Percentiles rank a stretch among this genome's conserved stretches.
Evolutionary conservation across 2,797 vertebrate species (phyloP).

Genomic region (Lates japonicus): DNA sequence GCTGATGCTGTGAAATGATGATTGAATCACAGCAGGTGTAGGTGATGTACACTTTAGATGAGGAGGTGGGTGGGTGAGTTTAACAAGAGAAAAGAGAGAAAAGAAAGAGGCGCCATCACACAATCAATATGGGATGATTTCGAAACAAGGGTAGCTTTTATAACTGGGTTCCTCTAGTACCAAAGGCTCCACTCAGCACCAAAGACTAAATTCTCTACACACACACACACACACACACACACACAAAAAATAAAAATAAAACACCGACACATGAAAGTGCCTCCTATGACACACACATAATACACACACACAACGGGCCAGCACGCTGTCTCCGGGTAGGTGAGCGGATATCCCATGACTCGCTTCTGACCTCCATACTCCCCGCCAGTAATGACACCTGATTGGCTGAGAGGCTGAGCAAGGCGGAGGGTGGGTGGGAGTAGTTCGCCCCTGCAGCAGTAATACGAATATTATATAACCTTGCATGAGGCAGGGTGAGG

Average conservation of each 20-base stretch:
- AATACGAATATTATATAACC: slow-evolving; percentile 82
- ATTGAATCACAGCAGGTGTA: slow-evolving; percentile 57
- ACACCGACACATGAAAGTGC: background rate
- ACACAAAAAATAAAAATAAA: background rate
- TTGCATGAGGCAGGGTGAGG: slow-evolving; percentile 59
- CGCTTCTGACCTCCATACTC: slow-evolving; percentile 79
- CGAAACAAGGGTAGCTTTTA: slow-evolving; percentile 77
- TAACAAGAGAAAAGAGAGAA: slow-evolving; percentile 19
- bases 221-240: slow-evolving; percentile 30
- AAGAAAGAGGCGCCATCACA: slow-evolving; percentile 50
- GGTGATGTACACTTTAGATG: slow-evolving; percentile 39
- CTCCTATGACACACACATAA: slow-evolving; percentile 34
- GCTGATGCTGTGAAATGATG: slow-evolving; percentile 22
- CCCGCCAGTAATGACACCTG: slow-evolving; percentile 54
- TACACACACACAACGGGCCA: slow-evolving; percentile 40
- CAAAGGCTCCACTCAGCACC: slow-evolving; percentile 57
- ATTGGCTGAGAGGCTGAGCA: slow-evolving; percentile 72
- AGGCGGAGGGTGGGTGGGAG: slow-evolving; percentile 7
- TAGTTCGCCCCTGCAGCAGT: slow-evolving; percentile 42
- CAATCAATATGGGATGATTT: slow-evolving; percentile 73
- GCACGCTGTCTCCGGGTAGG: slow-evolving; percentile 75
- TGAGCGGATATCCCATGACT: slow-evolving; percentile 85
- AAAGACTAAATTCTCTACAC: slow-evolving; percentile 43
- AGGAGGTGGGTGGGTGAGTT: slow-evolving; percentile 30
- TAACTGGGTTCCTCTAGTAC: slow-evolving; percentile 59